phyloP scores from a whole-genome alignment of 2,888 invertebrate species.

The Rhagonycha fulva region DNA sequence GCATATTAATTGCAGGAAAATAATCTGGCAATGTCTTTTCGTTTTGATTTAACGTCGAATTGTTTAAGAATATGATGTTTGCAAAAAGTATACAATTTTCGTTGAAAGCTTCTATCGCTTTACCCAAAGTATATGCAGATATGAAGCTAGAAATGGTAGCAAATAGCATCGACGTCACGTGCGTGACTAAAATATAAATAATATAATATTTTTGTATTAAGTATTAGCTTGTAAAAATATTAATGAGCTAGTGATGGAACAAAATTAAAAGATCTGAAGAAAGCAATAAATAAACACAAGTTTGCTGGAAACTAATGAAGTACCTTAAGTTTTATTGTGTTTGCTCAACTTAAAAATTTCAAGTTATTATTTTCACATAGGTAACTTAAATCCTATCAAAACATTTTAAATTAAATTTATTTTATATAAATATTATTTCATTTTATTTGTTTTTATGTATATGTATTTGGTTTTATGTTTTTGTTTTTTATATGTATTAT shows the following conservation, averaged over 20 bases:
- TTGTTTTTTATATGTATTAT: too few relatives aligned
- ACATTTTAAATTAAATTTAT: too few relatives aligned
- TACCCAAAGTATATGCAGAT: conserved; percentile 36
- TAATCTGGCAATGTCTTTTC: not conserved
- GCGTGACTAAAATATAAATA: not conserved
- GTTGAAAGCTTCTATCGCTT: conserved; percentile 38
- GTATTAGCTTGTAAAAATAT: not conserved
- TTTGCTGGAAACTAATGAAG: too few relatives aligned
- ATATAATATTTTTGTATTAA: not conserved
- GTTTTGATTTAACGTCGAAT: not conserved
- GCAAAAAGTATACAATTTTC: conserved; percentile 41
- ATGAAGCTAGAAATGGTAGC: conserved; percentile 34
- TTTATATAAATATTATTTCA: too few relatives aligned
- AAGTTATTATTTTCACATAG: too few relatives aligned
- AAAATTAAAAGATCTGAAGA: too few relatives aligned
- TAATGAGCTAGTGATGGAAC: not conserved
- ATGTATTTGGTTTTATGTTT: too few relatives aligned
- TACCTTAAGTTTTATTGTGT: too few relatives aligned
- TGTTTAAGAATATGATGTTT: conserved; percentile 22
- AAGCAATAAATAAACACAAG: too few relatives aligned
- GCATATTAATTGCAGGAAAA: conserved; percentile 12
- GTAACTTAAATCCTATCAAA: too few relatives aligned
- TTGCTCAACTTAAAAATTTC: too few relatives aligned
- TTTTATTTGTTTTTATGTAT: too few relatives aligned
- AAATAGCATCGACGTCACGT: conserved; percentile 23